These are phyloP conservation scores for Trachythela sp. DNA, from an alignment of 64 coral and sea anemone species.

Conservation along the genomic window DNA sequence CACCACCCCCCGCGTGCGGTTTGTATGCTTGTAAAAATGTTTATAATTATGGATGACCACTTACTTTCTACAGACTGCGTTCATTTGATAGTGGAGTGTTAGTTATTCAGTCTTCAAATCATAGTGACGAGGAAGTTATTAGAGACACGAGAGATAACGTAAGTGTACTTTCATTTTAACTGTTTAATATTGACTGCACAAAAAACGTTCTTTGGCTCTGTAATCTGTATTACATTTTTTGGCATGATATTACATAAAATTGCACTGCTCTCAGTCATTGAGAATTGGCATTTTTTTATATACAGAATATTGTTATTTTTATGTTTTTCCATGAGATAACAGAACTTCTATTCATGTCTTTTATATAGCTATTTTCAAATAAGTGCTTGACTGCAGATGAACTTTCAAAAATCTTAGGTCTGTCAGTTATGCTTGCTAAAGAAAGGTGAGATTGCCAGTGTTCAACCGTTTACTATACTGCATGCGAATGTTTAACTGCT, in stretches of 20 bases:
- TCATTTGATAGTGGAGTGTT: conserved; percentile 91
- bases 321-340: too few species aligned
- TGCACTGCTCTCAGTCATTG: too few species aligned
- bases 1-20: too few species aligned
- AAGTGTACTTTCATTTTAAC: background rate
- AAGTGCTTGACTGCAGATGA: conserved; percentile 78
- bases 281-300: too few species aligned
- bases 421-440: conserved; percentile 94
- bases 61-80: conserved; percentile 59
- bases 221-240: too few species aligned
- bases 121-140: conserved; percentile 93
- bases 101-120: conserved; percentile 79
- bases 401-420: conserved; percentile 49
- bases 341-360: too few species aligned
- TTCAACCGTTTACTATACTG: background rate
- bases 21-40: too few species aligned
- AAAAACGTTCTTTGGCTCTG: too few species aligned
- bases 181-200: background rate
- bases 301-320: background rate
- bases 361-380: conserved; percentile 67
- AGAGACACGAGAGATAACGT: conserved; percentile 65
- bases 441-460: conserved; percentile 57
- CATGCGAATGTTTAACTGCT: background rate
- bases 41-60: too few species aligned
- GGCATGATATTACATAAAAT: too few species aligned